Evolutionary conservation across 2,888 invertebrate genomes (phyloP).

Genomic region (Heteromyza rotundicornis): DNA sequence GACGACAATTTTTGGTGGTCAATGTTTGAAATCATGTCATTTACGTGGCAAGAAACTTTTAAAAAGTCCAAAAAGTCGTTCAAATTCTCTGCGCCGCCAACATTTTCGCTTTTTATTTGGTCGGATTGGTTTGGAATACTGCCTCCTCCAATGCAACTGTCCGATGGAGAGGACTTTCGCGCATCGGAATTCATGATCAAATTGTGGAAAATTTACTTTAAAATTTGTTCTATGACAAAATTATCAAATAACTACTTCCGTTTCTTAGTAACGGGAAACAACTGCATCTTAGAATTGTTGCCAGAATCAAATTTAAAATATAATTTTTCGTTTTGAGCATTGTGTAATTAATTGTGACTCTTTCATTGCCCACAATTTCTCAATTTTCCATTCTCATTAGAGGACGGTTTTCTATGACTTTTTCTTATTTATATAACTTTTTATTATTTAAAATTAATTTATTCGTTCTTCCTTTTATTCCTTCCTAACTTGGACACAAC

Average conservation of each 20-base stretch:
- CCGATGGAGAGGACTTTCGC: slow-evolving; percentile 7
- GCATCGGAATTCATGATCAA: slow-evolving; percentile 11
- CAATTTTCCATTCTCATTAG: too few relatives aligned
- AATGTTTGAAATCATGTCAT: slow-evolving; percentile 56
- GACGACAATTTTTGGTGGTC: not conserved
- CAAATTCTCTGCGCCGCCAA: slow-evolving; percentile 55
- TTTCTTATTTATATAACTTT: too few relatives aligned
- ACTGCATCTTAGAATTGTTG: too few relatives aligned
- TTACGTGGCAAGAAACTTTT: slow-evolving; percentile 61
- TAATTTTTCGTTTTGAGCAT: too few relatives aligned
- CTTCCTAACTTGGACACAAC: too few relatives aligned
- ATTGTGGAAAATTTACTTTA: not conserved
- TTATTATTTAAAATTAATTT: too few relatives aligned
- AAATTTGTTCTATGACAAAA: not conserved
- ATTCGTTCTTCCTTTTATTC: too few relatives aligned
- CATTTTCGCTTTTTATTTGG: slow-evolving; percentile 23
- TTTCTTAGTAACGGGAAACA: slow-evolving; percentile 27
- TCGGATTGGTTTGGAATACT: slow-evolving; percentile 5
- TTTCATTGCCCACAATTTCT: too few relatives aligned
- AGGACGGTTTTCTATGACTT: too few relatives aligned
- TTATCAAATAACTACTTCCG: slow-evolving; percentile 27
- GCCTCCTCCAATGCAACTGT: not conserved
- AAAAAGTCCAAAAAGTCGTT: slow-evolving; percentile 62
- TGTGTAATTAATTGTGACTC: too few relatives aligned
- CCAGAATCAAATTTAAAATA: too few relatives aligned